Base-by-base conservation (phyloP, 2,113 vertebrate species). In the Saguinus midas region DNA sequence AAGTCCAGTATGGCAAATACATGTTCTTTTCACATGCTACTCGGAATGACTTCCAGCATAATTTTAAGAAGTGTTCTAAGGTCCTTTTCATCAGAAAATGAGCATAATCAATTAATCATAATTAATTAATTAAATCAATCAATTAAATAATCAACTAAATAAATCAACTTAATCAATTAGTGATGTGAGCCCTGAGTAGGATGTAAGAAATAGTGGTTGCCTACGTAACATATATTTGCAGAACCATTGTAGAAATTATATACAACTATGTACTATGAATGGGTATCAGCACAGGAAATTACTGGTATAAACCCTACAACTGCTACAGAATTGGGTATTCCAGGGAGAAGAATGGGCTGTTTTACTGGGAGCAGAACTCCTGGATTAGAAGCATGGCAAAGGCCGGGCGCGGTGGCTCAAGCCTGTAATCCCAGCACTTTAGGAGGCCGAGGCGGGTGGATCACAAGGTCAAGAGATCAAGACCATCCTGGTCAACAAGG, bases 91-190 rank as follows among this genome's bases (percentile, higher is more conserved):
- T 76, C 17, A 66, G n/a, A 90, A 95, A 92, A n/a, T 40, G 12
- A 87, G 17, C 3, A 76, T 68, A 66, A 91, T 78, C 40, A 75
- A 64, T 82, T 58, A 86, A 85, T 48, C 16, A 48, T 64, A 66
- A 73, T 82, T 73, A 14, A 92, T 57, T 13, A 61, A 57, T 37
- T 27, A 61, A 72, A 72, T 68, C 21, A 85, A 45, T 32, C 32
- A 78, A 58, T 89, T 64, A 70, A 78, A 58, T 29, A 37, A 81
- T 79, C 29, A 80, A 25, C 37, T 68, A 88, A 55, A 23, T 55
- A n/a, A 88, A 35, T 84, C 81, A 97, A 78, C 14, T 23, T 90
- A 95, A 83, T 37, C 64, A 66, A 80, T n/a, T 37, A 52, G 57
- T 58, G 40, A 73, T 87, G 17, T 72, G 20, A 35, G n/a, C 12